Evolutionary conservation across 2,797 vertebrate species (phyloP), one percentile per base, ranked within the genome.

Genomic region (Gallinago solitaria): DNA sequence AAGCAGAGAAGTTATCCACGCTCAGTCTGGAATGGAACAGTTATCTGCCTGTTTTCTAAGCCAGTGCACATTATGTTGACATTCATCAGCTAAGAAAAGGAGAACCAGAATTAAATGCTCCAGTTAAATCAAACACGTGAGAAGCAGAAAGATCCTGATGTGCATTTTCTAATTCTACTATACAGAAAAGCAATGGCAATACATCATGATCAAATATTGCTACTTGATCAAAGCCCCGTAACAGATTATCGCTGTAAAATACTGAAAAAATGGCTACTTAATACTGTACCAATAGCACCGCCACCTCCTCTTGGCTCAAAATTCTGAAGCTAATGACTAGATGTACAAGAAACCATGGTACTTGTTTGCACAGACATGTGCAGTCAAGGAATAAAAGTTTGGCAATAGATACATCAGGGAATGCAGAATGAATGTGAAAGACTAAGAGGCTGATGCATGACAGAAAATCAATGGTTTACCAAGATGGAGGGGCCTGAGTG

Each of bases 31-130:
- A 95, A 87, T 32, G 41, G 69, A 87, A 83, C 80, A 90, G 78
- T 84, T 93, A 93, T 89, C 56, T 92, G 75, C 64, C 75, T 79
- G 75, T 94, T 95, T 96, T 93, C 93, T 93, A 95, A 94, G 71
- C 71, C 61, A 93, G 41, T 78, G 91, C 71, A 89, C 71, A 89
- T 92, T 94, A 95, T 80, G 88, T 51, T 94, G 94, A 95, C 90
- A 89, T 90, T 90, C 74, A 79, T 93, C 90, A 93, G 70, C 88
- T 90, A 91, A 77, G 86, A 82, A 81, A 94, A 95, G 67, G 48
- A 89, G 68, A 73, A 89, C n/a, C 60, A 92, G 78, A 95, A 96
- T 94, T 93, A 95, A 96, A 87, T 70, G 93, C 74, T 82, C 85
- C 83, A 96, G 77, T 93, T 93, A 95, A 95, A 97, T 87, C 6